Percentiles rank a stretch among this genome's conserved stretches.
Evolutionary conservation across 1,140 invertebrate species (phyloP).

Genomic region (Eupeodes corollae): DNA sequence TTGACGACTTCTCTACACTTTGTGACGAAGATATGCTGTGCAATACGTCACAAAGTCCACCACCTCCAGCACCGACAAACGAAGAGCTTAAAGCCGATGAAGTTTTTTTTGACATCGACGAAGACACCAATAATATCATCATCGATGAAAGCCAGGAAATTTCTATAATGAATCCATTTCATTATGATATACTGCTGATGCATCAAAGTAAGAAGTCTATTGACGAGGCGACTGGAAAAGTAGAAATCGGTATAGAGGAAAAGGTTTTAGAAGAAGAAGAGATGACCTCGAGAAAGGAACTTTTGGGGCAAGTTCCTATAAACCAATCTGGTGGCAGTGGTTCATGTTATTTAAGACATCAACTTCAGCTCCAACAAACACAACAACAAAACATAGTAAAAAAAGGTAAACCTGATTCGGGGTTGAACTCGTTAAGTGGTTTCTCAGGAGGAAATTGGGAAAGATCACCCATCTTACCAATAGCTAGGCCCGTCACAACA

Average conservation of each 20-base stretch:
- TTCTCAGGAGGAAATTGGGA: constrained; percentile 60
- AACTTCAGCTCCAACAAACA: background rate
- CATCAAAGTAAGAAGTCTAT: no score
- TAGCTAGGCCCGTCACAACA: background rate
- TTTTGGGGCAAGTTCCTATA: no score
- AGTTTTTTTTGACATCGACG: background rate
- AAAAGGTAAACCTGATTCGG: constrained; percentile 63
- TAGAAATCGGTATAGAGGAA: no score
- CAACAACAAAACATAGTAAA: constrained; percentile 43
- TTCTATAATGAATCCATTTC: constrained; percentile 11
- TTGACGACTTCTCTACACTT: constrained; percentile 7
- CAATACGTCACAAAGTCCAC: constrained; percentile 52
- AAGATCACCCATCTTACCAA: constrained; percentile 54
- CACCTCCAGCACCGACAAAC: constrained; percentile 60
- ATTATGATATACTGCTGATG: constrained; percentile 6
- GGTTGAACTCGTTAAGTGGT: constrained; percentile 71
- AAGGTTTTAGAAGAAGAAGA: no score
- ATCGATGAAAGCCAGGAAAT: background rate
- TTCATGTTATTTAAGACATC: no score
- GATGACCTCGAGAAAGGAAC: no score
- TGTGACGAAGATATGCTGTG: constrained; percentile 14
- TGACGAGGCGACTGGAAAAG: no score
- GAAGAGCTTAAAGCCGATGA: background rate
- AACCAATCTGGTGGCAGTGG: no score
- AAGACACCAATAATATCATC: background rate